Evolutionary conservation across 1,140 invertebrate species (phyloP).

Genomic region (Drosophila novamexicana): DNA sequence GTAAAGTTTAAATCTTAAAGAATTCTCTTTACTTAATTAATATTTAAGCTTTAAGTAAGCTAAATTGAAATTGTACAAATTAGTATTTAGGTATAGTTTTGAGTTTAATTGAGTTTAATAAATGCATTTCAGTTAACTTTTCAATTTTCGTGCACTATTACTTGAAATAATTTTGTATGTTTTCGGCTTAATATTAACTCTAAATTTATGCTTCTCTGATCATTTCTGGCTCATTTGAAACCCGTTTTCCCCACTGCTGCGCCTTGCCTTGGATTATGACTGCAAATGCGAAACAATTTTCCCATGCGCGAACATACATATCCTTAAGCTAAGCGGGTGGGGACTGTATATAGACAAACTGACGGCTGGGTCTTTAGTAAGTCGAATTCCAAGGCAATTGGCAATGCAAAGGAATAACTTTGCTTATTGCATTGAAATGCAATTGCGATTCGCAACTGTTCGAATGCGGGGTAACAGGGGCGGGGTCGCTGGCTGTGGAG

Average conservation of each 20-base stretch:
- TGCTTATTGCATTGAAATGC: slow-evolving; percentile 79
- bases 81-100: no score
- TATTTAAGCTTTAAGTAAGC: no score
- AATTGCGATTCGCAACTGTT: slow-evolving; percentile 58
- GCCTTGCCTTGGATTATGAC: slow-evolving; percentile 54
- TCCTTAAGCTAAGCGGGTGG: not conserved
- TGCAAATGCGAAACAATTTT: slow-evolving; percentile 62
- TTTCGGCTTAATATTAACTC: not conserved
- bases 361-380: slow-evolving; percentile 36
- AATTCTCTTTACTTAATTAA: no score
- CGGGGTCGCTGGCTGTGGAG: not conserved
- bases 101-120: no score
- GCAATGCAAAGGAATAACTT: slow-evolving; percentile 66
- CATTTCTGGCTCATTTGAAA: slow-evolving; percentile 20
- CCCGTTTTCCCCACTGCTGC: not conserved
- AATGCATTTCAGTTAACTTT: no score
- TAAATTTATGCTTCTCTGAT: not conserved
- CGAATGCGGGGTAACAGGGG: not conserved
- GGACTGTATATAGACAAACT: slow-evolving; percentile 6
- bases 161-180: no score
- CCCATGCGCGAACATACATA: not conserved
- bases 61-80: no score
- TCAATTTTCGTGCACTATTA: no score
- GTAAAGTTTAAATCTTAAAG: no score
- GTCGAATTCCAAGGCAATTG: slow-evolving; percentile 53